These are phyloP conservation scores for Adelognathus sp. DNA, from an alignment of 2,888 invertebrate genomes.

Conservation along the genomic window DNA sequence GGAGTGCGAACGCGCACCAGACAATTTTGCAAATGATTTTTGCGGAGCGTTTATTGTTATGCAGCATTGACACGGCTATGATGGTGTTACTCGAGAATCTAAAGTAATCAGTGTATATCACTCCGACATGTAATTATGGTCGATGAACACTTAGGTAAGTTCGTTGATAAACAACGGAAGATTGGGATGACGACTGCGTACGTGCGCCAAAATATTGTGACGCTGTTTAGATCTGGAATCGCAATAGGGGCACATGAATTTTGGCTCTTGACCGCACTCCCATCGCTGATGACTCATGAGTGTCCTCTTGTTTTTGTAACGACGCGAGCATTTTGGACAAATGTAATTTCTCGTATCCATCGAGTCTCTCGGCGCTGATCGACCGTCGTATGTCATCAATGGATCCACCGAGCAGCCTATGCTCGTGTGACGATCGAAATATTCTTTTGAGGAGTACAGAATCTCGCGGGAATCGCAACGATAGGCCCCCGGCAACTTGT, in stretches of 20 bases:
- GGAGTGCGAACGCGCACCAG: neutral
- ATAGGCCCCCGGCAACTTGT: neutral
- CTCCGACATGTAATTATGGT: no score
- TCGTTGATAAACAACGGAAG: conserved; percentile 63
- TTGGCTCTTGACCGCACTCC: conserved; percentile 79
- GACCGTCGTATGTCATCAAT: no score
- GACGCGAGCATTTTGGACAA: conserved; percentile 66
- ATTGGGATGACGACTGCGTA: conserved; percentile 49
- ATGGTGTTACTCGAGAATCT: neutral
- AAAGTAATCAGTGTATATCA: neutral
- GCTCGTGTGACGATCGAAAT: conserved; percentile 13
- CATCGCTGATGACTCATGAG: conserved; percentile 77
- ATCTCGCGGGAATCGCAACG: conserved; percentile 27
- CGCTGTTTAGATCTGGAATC: conserved; percentile 56
- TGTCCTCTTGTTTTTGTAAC: conserved; percentile 72
- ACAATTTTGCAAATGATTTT: neutral
- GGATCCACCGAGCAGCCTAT: conserved; percentile 48
- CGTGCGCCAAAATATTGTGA: conserved; percentile 68
- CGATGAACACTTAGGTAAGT: no score
- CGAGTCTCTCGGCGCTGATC: no score
- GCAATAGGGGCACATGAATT: conserved; percentile 73
- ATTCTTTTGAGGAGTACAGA: conserved; percentile 5
- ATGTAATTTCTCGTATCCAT: conserved; percentile 23
- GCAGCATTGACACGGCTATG: neutral
- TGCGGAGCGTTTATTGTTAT: neutral